These are phyloP conservation scores for Pachyseris speciosa DNA, from an alignment of 64 coral and sea anemone species.

Conservation along the genomic window DNA sequence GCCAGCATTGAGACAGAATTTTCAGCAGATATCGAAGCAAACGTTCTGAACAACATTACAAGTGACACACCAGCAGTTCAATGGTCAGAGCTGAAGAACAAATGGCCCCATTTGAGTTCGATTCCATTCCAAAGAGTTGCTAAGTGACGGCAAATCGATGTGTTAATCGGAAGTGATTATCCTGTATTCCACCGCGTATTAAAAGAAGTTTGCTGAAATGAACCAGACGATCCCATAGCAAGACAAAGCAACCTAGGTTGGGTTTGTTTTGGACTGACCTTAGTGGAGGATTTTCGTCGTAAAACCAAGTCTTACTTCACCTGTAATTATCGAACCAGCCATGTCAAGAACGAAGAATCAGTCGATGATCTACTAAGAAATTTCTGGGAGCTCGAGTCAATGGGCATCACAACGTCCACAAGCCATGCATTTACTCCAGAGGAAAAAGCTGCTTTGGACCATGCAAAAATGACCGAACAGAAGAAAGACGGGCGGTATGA, in stretches of 20 bases:
- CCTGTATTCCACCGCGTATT: too few species aligned
- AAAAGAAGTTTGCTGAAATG: too few species aligned
- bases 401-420: too few species aligned
- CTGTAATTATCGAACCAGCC: neutral
- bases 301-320: too few species aligned
- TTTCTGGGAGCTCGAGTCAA: too few species aligned
- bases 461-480: too few species aligned
- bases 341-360: neutral
- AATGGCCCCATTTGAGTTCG: slow-evolving; percentile 60
- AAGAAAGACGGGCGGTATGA: too few species aligned
- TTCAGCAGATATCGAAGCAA: slow-evolving; percentile 42
- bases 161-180: too few species aligned
- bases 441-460: neutral
- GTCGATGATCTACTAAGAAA: neutral
- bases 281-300: too few species aligned
- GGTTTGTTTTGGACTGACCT: too few species aligned
- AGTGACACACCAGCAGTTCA: slow-evolving; percentile 47
- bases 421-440: neutral
- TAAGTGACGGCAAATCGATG: slow-evolving; percentile 40
- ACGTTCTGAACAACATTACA: slow-evolving; percentile 75
- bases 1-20: slow-evolving; percentile 37
- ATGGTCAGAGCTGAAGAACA: slow-evolving; percentile 69
- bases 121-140: slow-evolving; percentile 37
- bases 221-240: neutral
- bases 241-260: neutral